Evolutionary conservation across 2,888 invertebrate genomes (phyloP), one percentile per base, ranked within the genome.

Genomic region (Drosophila histrio): DNA sequence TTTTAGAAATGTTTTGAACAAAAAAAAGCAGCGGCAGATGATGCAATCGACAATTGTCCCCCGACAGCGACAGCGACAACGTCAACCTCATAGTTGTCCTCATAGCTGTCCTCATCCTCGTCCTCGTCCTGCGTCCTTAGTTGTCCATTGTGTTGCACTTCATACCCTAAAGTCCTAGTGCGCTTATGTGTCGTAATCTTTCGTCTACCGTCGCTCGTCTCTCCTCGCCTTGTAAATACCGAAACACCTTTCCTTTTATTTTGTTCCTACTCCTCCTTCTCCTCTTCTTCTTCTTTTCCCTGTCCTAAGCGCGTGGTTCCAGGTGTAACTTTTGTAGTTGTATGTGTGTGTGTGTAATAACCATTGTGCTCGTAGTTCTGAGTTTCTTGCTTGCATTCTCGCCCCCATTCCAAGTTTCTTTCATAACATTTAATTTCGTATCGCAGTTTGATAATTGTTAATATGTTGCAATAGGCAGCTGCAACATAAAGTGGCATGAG

Each of bases 231-330:
- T 77, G 66, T 82, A 76, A 77, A 79, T 75, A 68, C 58, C 70
- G 81, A 82, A 81, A 86, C 86, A 81, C 86, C 86, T 81, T 81
- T 86, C 19, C 39, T 72, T 77, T 68, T 66, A 30, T 71, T 74
- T 68, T 2, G 15, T 11, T 6, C 8, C 4, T n/a, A 24, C 2
- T 39, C 0, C 38, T 9, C 3, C 24, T 24, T 13, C 49, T 56
- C 24, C 28, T 21, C 1, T 24, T 38, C 22, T 57, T 7, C 44
- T 30, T 38, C 39, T 15, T 17, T 36, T 17, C 21, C 43, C 28
- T 41, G 21, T 41, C 43, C 36, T 44, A 13, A 50, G 43, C 65
- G 65, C 85, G 76, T 81, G 85, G 85, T 64, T 87, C 82, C 82
- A 82, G 82, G 82, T 82, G 82, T 87, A 87, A 82, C 85, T 81